Base-by-base conservation (phyloP, 1,140 invertebrate genomes). In the Stenopsyche tienmushanensis region DNA sequence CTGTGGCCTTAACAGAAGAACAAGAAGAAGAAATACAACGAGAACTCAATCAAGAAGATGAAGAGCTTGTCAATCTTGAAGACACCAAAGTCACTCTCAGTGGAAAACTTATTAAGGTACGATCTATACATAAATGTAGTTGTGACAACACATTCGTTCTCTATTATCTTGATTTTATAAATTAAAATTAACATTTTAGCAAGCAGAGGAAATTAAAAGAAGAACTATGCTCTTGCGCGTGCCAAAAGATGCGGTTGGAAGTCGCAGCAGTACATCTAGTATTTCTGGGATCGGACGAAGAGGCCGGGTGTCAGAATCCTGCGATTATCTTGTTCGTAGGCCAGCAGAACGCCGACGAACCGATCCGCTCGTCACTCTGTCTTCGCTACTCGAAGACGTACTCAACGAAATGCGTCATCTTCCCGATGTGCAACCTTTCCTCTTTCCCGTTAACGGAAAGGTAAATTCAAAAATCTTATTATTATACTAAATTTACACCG, bases 331-430 rank as follows among this genome's bases (percentile, higher is more conserved):
- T 0, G 94, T 96, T 71, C 87, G 90, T 58, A 87, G 92, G 70
- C 90, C 92, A 0, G 92, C 93, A 0, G 97, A 99, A 76, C 81
- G 98, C 23, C 82, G 94, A n/a, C 82, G 97, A 55, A 97, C 97
- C 0, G 96, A 99, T 82, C 97, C 97, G 0, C 87, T 98, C 0
- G 94, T 99, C 9, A 95, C 96, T 0, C 80, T 99, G 67, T 94
- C 94, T 0, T 93, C 92, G 0, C 89, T 98, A 60, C 82, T 99
- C 39, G 96, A 98, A 76, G 86, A 88, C 15, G 96, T 99, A 66
- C 79, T 98, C 0, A 97, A 96, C 73, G 94, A 98, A 74, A 89
- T 99, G 85, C 83, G 96, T 57, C 89, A 93, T 71, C 77, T 98
- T 73, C 93, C 93, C 0, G 94, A 98, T 78, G 93, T 95, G 0